Evolutionary conservation across 2,113 vertebrate genomes (phyloP).

Genomic region (Capreolus pygargus): DNA sequence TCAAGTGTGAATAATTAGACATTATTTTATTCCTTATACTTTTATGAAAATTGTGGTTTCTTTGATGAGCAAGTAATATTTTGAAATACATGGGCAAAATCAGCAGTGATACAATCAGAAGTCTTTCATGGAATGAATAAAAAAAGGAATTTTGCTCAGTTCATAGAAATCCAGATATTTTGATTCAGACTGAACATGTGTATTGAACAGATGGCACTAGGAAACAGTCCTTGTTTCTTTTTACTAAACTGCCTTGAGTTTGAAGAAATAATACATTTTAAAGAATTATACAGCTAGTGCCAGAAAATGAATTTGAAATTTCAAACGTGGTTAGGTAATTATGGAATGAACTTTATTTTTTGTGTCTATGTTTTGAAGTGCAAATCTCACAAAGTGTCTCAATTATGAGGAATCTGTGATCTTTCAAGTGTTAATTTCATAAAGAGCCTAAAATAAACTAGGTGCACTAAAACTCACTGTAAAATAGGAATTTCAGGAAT

Average conservation of each 20-base stretch:
- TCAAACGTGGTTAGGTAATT: not conserved
- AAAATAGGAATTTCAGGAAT: not conserved
- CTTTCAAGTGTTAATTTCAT: not conserved
- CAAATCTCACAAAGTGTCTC: not conserved
- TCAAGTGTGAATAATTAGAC: not conserved
- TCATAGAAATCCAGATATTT: constrained; percentile 35
- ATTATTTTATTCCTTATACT: not conserved
- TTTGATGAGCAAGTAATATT: not conserved
- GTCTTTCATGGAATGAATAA: not conserved
- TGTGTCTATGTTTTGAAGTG: not conserved
- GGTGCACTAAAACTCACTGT: not conserved
- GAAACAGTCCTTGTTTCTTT: constrained; percentile 20
- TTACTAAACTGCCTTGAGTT: constrained; percentile 12
- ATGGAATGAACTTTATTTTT: not conserved
- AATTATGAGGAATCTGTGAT: not conserved
- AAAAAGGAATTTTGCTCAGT: not conserved
- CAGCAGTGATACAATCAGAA: not conserved
- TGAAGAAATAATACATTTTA: constrained; percentile 58
- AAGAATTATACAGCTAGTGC: not conserved
- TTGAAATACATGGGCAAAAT: not conserved
- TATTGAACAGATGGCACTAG: constrained; percentile 33
- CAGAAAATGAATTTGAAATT: constrained; percentile 37
- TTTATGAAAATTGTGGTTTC: not conserved
- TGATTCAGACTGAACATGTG: constrained; percentile 23
- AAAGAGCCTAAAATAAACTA: not conserved